Conservation (phyloP, 2,888 invertebrate genomes). For the Antheraea assamensis region DNA sequence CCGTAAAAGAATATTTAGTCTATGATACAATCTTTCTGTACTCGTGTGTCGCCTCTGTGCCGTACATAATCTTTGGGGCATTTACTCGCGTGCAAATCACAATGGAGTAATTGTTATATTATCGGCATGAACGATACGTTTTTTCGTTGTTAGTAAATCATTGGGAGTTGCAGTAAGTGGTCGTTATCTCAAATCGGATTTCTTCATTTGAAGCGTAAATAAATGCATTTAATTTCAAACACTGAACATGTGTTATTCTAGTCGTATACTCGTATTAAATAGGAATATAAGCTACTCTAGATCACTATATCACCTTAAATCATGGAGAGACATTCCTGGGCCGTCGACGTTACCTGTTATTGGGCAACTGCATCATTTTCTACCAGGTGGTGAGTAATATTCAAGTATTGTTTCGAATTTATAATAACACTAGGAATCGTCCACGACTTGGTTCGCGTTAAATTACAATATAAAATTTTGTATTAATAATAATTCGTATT, state of each 20-base stretch:
- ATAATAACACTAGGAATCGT: background rate
- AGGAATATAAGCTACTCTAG: background rate
- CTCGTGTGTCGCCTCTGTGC: background rate
- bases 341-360: constrained; percentile 55
- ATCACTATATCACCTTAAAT: constrained; percentile 25
- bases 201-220: background rate
- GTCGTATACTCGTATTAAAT: background rate
- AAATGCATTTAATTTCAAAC: background rate
- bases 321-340: constrained; percentile 59
- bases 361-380: constrained; percentile 39
- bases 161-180: background rate
- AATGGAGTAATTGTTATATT: background rate
- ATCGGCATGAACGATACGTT: background rate
- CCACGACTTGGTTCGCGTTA: too few relatives aligned
- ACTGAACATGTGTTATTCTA: background rate
- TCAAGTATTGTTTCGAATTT: background rate
- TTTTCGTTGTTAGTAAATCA: background rate
- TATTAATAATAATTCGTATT: too few relatives aligned
- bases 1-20: background rate
- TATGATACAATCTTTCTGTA: background rate
- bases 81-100: background rate
- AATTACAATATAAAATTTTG: too few relatives aligned
- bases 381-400: constrained; percentile 20
- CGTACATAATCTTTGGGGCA: background rate
- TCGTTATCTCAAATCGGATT: background rate